These are phyloP conservation scores for Sesia apiformis DNA, from an alignment of 2,888 invertebrate species.

Conservation along the genomic window DNA sequence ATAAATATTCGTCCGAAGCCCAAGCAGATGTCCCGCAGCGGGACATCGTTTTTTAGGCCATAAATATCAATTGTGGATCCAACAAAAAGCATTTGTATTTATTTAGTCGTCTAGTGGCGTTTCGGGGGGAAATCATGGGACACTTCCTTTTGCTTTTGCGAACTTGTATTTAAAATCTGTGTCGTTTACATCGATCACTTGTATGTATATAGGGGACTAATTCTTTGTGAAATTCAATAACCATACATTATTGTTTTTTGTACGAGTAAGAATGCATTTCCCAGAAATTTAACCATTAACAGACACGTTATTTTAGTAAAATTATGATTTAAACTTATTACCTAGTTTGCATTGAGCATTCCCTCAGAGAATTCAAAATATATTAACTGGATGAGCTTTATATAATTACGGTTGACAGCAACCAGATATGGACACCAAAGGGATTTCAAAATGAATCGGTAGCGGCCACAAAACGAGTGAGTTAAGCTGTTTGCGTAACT, in stretches of 20 bases:
- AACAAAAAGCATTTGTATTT: conserved; percentile 66
- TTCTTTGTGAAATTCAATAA: no score
- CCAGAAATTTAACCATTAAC: no score
- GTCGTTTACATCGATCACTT: conserved; percentile 28
- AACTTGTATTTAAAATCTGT: conserved; percentile 30
- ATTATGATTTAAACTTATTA: no score
- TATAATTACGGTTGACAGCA: background rate
- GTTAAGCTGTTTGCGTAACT: conserved; percentile 28
- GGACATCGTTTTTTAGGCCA: conserved; percentile 59
- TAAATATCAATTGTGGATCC: conserved; percentile 70
- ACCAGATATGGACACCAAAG: background rate
- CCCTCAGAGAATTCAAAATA: no score
- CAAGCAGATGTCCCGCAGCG: conserved; percentile 50
- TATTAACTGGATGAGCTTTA: no score
- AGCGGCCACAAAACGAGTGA: conserved; percentile 17
- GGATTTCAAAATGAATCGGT: conserved; percentile 1
- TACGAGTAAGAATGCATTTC: no score
- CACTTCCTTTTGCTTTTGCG: conserved; percentile 44
- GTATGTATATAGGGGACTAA: conserved; percentile 1
- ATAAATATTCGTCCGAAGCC: conserved; percentile 12
- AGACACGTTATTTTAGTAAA: no score
- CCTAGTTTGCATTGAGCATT: no score
- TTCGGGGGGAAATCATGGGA: conserved; percentile 33
- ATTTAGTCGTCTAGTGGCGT: conserved; percentile 52
- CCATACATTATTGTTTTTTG: no score